Evolutionary conservation across 2,888 invertebrate genomes (phyloP).

Genomic region (Drosophila testacea): DNA sequence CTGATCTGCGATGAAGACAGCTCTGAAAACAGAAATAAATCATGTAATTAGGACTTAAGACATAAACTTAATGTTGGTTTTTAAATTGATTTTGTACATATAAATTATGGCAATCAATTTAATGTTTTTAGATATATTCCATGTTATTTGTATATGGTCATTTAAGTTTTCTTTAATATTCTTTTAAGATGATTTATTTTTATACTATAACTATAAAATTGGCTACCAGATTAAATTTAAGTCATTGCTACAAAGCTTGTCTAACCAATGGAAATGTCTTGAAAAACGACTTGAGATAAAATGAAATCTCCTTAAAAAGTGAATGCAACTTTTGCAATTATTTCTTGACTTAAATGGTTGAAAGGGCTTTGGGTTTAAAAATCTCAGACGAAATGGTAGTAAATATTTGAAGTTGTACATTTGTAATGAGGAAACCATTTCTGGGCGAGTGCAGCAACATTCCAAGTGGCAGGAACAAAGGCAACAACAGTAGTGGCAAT

Average conservation of each 20-base stretch:
- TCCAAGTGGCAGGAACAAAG: constrained; percentile 16
- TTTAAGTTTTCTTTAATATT: no score
- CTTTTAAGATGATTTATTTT: no score
- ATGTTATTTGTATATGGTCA: no score
- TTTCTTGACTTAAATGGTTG: background rate
- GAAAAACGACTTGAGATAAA: background rate
- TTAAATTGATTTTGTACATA: no score
- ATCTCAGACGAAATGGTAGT: background rate
- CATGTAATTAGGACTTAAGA: background rate
- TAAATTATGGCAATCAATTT: no score
- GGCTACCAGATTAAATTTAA: no score
- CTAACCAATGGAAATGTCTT: no score
- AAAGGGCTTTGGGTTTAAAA: background rate
- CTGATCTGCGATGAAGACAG: constrained; percentile 96
- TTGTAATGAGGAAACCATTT: constrained; percentile 4
- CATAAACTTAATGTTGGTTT: no score
- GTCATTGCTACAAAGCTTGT: no score
- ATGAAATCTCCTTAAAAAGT: background rate
- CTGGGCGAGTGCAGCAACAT: constrained; percentile 14
- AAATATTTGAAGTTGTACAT: background rate
- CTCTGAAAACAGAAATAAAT: constrained; percentile 80
- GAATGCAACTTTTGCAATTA: background rate
- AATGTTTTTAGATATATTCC: no score
- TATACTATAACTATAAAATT: no score
- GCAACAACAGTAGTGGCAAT: constrained; percentile 34